Evolutionary conservation across 2,888 invertebrate species (phyloP).

Genomic region (Cephus nigrinus): DNA sequence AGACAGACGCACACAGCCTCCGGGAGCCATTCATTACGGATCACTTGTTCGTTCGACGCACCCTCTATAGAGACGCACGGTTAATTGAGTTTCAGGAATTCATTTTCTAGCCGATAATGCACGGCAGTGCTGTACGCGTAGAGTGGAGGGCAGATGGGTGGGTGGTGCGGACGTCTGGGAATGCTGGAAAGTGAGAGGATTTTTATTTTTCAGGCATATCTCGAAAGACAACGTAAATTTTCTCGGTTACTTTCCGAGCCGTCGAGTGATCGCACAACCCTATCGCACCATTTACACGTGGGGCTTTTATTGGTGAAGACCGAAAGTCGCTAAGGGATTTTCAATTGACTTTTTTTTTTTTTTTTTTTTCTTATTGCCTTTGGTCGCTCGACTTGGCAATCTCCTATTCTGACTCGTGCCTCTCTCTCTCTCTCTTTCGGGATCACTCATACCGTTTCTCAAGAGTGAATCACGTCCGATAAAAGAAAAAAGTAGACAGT

Average conservation of each 20-base stretch:
- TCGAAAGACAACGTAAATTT: background rate
- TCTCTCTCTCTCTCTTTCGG: background rate
- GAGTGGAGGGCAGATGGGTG: too few species aligned
- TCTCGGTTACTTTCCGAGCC: background rate
- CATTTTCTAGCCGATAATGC: conserved; percentile 49
- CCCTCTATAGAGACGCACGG: conserved; percentile 28
- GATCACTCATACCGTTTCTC: background rate
- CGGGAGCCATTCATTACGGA: conserved; percentile 36
- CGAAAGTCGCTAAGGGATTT: conserved; percentile 8
- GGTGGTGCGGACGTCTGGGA: conserved; percentile 24
- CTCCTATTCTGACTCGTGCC: background rate
- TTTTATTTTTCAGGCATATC: background rate
- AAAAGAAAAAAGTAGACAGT: background rate
- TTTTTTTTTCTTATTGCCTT: background rate
- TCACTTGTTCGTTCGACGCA: conserved; percentile 20
- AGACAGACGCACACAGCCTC: conserved; percentile 13
- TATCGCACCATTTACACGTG: background rate
- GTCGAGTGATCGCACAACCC: background rate
- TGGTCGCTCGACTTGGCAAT: conserved; percentile 6
- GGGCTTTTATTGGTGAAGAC: background rate
- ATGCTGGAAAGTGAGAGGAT: conserved; percentile 24
- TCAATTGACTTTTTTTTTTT: conserved; percentile 7
- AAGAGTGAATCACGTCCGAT: background rate
- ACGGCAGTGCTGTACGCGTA: background rate
- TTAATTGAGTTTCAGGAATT: conserved; percentile 59